Conservation (phyloP, 2,888 invertebrate genomes). For the Ectemnius lituratus region DNA sequence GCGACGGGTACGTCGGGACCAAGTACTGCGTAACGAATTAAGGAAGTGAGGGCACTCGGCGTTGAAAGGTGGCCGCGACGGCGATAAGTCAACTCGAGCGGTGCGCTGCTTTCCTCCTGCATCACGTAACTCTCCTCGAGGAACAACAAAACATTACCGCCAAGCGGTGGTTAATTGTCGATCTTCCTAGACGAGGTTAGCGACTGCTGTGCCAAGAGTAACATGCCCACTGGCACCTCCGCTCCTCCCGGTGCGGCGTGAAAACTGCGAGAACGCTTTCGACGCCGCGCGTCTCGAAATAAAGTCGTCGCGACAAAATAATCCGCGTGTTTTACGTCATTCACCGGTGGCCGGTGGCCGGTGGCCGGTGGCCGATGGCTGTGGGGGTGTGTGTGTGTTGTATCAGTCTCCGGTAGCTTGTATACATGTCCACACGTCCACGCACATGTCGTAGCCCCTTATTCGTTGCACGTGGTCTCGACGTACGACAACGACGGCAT, state of each 20-base stretch:
- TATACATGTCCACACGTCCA: constrained; percentile 5
- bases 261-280: constrained; percentile 20
- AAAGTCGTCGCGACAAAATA: constrained; percentile 70
- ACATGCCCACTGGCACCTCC: not conserved
- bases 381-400: constrained; percentile 1
- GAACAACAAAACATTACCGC: not conserved
- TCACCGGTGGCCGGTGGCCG: constrained; percentile 41
- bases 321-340: constrained; percentile 70
- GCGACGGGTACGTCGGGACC: too few species aligned
- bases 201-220: constrained; percentile 32
- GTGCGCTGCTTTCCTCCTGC: too few species aligned
- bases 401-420: not conserved
- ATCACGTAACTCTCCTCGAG: too few species aligned
- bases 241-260: constrained; percentile 7
- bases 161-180: not conserved
- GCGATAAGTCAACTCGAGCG: too few species aligned
- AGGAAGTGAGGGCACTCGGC: too few species aligned
- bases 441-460: constrained; percentile 19
- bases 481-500: constrained; percentile 1
- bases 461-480: constrained; percentile 34
- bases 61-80: too few species aligned
- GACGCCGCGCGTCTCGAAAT: constrained; percentile 61
- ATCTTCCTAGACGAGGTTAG: constrained; percentile 13
- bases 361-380: not conserved
- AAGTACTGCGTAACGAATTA: too few species aligned